Base-by-base conservation (phyloP, 2,888 invertebrate genomes). In the Chouioia cunea region DNA sequence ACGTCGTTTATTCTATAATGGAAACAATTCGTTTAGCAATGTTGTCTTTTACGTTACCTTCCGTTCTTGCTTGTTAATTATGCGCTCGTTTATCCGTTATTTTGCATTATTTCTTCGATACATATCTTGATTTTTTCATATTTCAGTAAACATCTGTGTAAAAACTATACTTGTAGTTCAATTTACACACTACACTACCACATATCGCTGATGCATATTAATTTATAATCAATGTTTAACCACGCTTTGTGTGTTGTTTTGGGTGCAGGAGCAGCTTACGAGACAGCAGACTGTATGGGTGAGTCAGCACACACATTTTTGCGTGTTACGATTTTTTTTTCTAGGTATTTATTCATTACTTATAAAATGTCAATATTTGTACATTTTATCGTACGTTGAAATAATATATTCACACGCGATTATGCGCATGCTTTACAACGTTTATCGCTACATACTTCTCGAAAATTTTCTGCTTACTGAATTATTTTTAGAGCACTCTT, bases 221-320 rank as follows among this genome's bases (percentile, higher is more conserved):
- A 15, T 22, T 18, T 53, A 67, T 72, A 73, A 69, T 73, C 70
- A 70, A 79, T 78, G 78, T 81, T 46, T 72, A 82, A 81, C 77
- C 79, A 77, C 78, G 78, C 77, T 81, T 83, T 82, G 78, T 83
- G 75, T 80, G 78, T 83, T 82, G 77, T 81, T 75, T 79, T 79
- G 72, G 77, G 86, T 86, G 82, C 89, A 94, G 94, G 92, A 92
- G 93, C 91, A 94, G 94, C 89, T 92, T 94, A 88, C 93, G 93
- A 87, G 95, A 95, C 89, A 94, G 93, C 90, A 93, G 94, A 87
- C 90, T 95, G 87, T 95, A 95, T 88, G 95, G 95, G 91, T 90
- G 86, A 90, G 90, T 89, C 78, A 15, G 54, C 60, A 48, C 22
- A 58, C 1, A 44, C 44, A 48, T 23, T 66, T 58, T 43, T 68